Evolutionary conservation across 2,888 invertebrate species (phyloP).

Genomic region (Tubulanus polymorphus): DNA sequence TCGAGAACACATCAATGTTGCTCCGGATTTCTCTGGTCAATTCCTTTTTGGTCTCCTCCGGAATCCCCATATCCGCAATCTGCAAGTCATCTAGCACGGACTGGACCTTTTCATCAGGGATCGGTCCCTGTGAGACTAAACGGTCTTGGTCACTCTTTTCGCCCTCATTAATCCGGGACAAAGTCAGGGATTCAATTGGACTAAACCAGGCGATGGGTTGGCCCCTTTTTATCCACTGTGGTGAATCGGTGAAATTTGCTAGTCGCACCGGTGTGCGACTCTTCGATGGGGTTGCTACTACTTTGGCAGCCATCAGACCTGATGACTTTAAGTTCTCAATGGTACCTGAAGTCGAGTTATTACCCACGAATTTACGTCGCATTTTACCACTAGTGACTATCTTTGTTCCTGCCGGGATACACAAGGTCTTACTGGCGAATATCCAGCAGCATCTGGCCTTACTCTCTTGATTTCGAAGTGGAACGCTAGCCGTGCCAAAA

Average conservation of each 20-base stretch:
- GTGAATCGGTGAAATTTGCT: not conserved
- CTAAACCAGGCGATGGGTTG: not conserved
- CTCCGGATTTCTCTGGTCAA: not conserved
- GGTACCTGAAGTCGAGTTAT: not conserved
- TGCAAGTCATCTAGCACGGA: not conserved
- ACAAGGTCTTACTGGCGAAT: not conserved
- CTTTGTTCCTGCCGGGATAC: not conserved
- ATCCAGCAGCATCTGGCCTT: not conserved
- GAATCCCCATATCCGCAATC: not conserved
- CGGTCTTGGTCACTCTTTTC: not conserved
- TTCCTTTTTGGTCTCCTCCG: not conserved
- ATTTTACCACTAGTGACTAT: not conserved
- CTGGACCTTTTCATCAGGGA: not conserved
- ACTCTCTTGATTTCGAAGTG: not conserved
- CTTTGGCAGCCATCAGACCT: not conserved
- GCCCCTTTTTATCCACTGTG: not conserved
- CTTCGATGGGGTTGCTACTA: not conserved
- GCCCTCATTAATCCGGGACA: not conserved
- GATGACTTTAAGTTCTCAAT: not conserved
- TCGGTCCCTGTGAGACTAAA: not conserved
- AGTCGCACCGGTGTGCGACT: not conserved
- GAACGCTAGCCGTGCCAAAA: not conserved
- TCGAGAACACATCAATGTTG: not conserved
- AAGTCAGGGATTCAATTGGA: too few relatives aligned
- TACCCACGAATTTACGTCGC: not conserved